Evolutionary conservation across 1,140 invertebrate genomes (phyloP), one percentile per base, ranked within the genome.

Genomic region (Sycophaga agraensis): DNA sequence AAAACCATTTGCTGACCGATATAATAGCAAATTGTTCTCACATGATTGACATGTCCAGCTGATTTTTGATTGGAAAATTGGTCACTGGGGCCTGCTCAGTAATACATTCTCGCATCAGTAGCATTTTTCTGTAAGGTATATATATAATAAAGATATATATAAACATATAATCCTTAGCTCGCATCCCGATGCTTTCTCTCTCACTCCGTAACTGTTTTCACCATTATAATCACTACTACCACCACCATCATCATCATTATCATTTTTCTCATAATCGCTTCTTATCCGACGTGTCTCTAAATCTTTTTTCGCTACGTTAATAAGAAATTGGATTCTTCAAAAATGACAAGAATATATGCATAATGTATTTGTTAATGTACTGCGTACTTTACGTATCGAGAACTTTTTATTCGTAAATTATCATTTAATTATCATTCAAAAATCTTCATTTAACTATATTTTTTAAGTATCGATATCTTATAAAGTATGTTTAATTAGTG

Each of bases 291-390:
- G 24, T 58, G 1, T 50, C 1, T 0, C 35, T 50, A 16, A 35
- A 21, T 42, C 28, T 16, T 59, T 59, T 12, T 8, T 43, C 26
- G 9, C 26, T 50, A 28, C 26, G 21, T 16, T 50, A 12, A 7
- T 34, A 63, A 61, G 65, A 67, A 69, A 73, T 65, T 69, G 64
- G 70, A 66, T 60, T 60, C 59, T 63, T 64, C 69, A 74, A 68
- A 74, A 76, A 68, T 67, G 68, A 71, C 67, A 73, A 70, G 68
- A 72, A 72, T 73, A 72, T 64, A 70, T 68, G 58, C 31, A 45
- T 53, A 53, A 68, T 35, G 46, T 67, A 51, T 65, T 48, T 54
- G 5, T n/a, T 55, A 65, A 66, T 46, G 60, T 69, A 65, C 40
- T 64, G 59, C 66, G 64, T 70, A 66, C 60, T 68, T 66, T 66